phyloP scores from a whole-genome alignment of 2,113 vertebrate genomes.

The Halcyon senegalensis region DNA sequence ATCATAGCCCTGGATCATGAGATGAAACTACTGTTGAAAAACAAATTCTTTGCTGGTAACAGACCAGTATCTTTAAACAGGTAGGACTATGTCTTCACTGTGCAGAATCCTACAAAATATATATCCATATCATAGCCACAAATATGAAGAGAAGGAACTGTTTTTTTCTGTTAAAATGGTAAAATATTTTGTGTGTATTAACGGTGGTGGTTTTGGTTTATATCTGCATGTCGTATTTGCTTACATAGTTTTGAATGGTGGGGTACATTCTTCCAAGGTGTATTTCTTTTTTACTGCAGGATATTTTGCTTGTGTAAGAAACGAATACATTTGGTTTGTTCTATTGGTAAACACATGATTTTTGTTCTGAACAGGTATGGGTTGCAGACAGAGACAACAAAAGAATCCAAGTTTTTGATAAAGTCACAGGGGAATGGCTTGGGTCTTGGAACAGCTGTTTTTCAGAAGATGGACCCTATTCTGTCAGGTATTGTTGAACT shows the following conservation, averaged over 20 bases:
- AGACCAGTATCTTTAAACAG: background rate
- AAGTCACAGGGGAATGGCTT: constrained; percentile 90
- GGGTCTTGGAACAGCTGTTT: constrained; percentile 92
- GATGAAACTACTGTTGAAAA: background rate
- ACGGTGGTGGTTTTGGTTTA: background rate
- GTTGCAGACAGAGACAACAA: constrained; percentile 94
- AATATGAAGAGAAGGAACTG: background rate
- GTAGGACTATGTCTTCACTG: background rate
- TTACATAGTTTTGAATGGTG: background rate
- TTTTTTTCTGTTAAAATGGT: background rate
- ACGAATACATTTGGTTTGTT: background rate
- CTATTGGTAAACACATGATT: background rate
- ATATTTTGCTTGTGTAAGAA: background rate
- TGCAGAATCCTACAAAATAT: background rate
- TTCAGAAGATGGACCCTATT: constrained; percentile 88
- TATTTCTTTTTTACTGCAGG: background rate
- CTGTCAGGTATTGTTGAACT: constrained; percentile 81
- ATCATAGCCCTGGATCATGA: background rate
- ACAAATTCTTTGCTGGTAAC: background rate
- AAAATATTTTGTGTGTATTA: background rate
- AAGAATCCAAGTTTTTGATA: constrained; percentile 94
- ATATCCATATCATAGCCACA: background rate
- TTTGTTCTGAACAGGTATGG: constrained; percentile 84
- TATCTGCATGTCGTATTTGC: background rate
- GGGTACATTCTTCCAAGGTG: background rate